These are phyloP conservation scores for Philereme transversata DNA, from an alignment of 2,888 invertebrate species.

Conservation along the genomic window DNA sequence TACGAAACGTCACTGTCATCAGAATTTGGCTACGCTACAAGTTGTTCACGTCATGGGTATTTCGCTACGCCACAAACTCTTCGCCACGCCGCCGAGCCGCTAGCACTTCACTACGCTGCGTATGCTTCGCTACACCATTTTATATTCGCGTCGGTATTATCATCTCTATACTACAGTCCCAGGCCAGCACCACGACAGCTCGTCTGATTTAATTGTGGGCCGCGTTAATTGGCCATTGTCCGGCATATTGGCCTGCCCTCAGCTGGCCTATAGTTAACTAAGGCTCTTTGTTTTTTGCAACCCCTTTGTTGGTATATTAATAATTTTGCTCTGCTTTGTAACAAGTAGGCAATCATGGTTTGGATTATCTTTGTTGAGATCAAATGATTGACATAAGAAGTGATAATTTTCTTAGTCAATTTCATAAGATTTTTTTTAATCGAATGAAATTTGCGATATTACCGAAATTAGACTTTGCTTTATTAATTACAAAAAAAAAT, in stretches of 20 bases:
- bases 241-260: conserved; percentile 52
- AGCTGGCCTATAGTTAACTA: conserved; percentile 44
- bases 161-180: conserved; percentile 39
- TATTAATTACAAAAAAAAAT: too few relatives aligned
- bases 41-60: too few relatives aligned
- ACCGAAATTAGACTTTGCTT: too few relatives aligned
- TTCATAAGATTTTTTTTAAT: too few relatives aligned
- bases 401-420: too few relatives aligned
- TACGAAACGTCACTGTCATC: too few relatives aligned
- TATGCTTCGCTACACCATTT: too few relatives aligned
- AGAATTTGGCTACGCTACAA: too few relatives aligned
- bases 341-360: conserved; percentile 25
- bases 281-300: conserved; percentile 50
- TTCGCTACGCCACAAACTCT: too few relatives aligned
- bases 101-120: too few relatives aligned
- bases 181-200: conserved; percentile 46
- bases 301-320: conserved; percentile 38
- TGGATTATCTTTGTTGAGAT: conserved; percentile 5
- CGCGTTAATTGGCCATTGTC: conserved; percentile 66
- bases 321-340: conserved; percentile 20
- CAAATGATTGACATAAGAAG: background rate
- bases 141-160: conserved; percentile 19
- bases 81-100: too few relatives aligned
- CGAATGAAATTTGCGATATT: too few relatives aligned
- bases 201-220: conserved; percentile 61